A percentile compares a stretch with the other conserved stretches of the same genome.
Conservation (phyloP, 2,113 vertebrate species). For the Spea multiplicata region DNA sequence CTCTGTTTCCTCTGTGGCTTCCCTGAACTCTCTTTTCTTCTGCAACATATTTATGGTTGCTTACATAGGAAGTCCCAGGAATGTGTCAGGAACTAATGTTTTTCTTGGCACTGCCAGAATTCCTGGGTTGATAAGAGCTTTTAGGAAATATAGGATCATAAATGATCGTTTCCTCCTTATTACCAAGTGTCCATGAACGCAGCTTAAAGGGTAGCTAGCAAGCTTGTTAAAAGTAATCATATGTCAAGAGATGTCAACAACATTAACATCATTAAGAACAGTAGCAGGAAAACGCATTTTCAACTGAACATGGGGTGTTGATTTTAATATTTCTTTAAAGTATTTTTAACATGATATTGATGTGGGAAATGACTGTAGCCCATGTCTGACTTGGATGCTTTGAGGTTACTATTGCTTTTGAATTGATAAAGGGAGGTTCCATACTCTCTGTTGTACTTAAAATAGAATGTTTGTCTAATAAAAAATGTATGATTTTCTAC, state of each 20-base stretch:
- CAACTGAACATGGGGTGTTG: no score
- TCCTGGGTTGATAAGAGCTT: conserved; percentile 64
- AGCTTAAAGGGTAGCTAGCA: not conserved
- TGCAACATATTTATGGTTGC: conserved; percentile 60
- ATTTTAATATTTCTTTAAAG: no score
- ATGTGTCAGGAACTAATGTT: conserved; percentile 60
- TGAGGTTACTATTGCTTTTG: no score
- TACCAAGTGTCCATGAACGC: conserved; percentile 23
- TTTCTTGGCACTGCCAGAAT: conserved; percentile 58
- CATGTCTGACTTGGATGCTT: no score
- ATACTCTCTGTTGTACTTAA: no score
- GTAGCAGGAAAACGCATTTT: no score
- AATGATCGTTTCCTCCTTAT: conserved; percentile 56
- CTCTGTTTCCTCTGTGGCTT: conserved; percentile 72
- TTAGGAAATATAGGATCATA: conserved; percentile 54
- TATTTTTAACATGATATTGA: no score
- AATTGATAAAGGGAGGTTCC: no score
- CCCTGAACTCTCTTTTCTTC: conserved; percentile 63
- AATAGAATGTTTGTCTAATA: no score
- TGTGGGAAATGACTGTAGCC: no score
- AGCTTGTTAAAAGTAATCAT: conserved; percentile 1
- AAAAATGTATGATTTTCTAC: no score
- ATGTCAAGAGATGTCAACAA: not conserved
- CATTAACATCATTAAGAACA: no score
- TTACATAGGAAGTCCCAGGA: conserved; percentile 62